A percentile compares a stretch with the other conserved stretches of the same genome.
phyloP scores from a whole-genome alignment of 2,888 invertebrate species.

The Incurvaria masculella region DNA sequence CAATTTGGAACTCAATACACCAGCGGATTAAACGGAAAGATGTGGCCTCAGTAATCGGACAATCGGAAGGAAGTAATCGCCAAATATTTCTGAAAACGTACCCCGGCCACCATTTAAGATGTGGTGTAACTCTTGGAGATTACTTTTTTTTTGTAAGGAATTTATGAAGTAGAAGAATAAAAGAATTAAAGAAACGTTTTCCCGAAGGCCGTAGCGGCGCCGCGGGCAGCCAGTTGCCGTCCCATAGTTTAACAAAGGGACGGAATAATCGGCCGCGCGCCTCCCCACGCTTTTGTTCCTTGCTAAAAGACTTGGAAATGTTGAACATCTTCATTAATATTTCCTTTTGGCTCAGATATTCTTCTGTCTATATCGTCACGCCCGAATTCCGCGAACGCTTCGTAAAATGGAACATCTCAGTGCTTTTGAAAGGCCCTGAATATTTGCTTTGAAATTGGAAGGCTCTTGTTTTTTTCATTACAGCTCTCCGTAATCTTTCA shows the following conservation, averaged over 20 bases:
- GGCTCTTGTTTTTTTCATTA: too few relatives aligned
- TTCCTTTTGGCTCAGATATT: conserved; percentile 18
- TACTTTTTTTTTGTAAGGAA: neutral
- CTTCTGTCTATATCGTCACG: neutral
- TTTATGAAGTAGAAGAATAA: conserved; percentile 22
- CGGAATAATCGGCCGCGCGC: conserved; percentile 24
- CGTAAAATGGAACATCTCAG: neutral
- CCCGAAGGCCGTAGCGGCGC: conserved; percentile 21
- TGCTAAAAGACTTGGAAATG: conserved; percentile 32
- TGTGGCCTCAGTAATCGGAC: too few relatives aligned
- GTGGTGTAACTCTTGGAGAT: neutral
- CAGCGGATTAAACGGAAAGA: too few relatives aligned
- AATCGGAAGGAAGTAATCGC: too few relatives aligned
- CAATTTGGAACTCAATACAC: too few relatives aligned
- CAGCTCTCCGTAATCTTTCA: too few relatives aligned
- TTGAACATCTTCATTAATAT: conserved; percentile 45
- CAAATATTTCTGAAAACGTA: too few relatives aligned
- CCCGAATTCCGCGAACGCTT: neutral
- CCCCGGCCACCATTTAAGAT: too few relatives aligned
- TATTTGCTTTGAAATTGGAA: too few relatives aligned
- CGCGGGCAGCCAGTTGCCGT: conserved; percentile 7
- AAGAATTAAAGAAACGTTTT: conserved; percentile 30
- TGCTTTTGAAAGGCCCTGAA: too few relatives aligned
- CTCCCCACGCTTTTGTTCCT: conserved; percentile 28
- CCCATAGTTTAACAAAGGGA: conserved; percentile 16